These are phyloP conservation scores for Gila orcuttii DNA, from an alignment of 2,113 vertebrate genomes.

Conservation along the genomic window DNA sequence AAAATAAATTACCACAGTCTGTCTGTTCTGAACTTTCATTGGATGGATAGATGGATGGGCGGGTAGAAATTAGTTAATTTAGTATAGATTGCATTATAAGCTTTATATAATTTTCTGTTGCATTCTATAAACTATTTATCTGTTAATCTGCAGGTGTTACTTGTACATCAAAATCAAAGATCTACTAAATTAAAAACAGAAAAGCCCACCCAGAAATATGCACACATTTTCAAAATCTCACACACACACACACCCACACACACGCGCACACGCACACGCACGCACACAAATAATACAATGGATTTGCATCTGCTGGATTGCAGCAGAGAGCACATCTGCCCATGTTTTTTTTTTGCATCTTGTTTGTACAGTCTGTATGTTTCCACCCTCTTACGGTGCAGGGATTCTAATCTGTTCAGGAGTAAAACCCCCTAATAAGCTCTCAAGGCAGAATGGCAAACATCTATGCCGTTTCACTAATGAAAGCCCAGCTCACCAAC, in stretches of 20 bases:
- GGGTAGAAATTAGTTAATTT: neutral
- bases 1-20: neutral
- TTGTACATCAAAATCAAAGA: neutral
- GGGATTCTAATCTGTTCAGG: slow-evolving; percentile 37
- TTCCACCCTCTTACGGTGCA: slow-evolving; percentile 18
- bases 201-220: neutral
- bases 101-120: neutral
- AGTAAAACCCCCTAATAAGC: slow-evolving; percentile 19
- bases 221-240: neutral
- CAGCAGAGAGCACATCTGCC: slow-evolving; percentile 28
- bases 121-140: neutral
- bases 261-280: neutral
- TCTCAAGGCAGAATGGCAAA: slow-evolving; percentile 32
- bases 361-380: slow-evolving; percentile 30
- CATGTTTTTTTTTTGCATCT: slow-evolving; percentile 16
- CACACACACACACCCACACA: neutral
- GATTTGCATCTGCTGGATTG: slow-evolving; percentile 8
- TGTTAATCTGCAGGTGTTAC: slow-evolving; percentile 4
- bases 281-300: slow-evolving; percentile 5
- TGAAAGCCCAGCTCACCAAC: slow-evolving; percentile 38
- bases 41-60: neutral
- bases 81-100: neutral
- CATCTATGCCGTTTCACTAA: slow-evolving; percentile 20
- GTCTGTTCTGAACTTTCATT: neutral
- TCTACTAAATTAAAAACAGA: neutral